Base-by-base conservation (phyloP, 2,113 vertebrate species). In the Psammodynastes pulverulentus region DNA sequence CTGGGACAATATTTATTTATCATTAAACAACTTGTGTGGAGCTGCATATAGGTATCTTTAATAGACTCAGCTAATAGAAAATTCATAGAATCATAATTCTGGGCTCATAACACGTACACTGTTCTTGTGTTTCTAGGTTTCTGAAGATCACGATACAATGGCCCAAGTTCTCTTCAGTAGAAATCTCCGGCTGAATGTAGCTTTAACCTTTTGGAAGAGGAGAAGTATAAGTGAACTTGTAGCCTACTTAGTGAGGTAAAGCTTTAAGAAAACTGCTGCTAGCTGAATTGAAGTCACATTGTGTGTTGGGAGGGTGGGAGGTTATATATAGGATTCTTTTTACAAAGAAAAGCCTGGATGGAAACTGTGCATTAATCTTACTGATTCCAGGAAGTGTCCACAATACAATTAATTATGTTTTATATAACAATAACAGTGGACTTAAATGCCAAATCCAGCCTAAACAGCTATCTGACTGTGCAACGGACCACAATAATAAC, bases 191-290 rank as follows among this genome's bases (percentile, higher is more conserved):
- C 95, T 99, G 89, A 99, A 98, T 29, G 98, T 99, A 95, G 98
- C 98, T 96, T 98, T 98, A 96, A 99, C 98, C 2, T 96, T 99
- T 92, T 99, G 98, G 99, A 97, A 97, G 96, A 97, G 97, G 87
- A 98, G 98, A 97, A 99, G 98, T 96, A 97, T 98, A 95, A 98
- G 97, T 95, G 98, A 99, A 95, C 97, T 99, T 91, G 96, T 99
- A 96, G 98, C 98, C 90, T 99, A 99, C 93, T 98, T 99, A 95
- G 95, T 99, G 91, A 99, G 98, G 99, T 99, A 98, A 98, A 97
- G 23, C 12, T 92, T 45, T 15, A 62, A 21, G 48, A 84, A 51
- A 15, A n/a, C 48, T 85, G 39, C 5, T 23, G 21, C 17, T 79
- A 21, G n/a, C 6, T 58, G 29, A 58, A 92, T 10, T 53, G 3